Percentiles rank a stretch among this genome's conserved stretches.
Evolutionary conservation across 2,797 vertebrate species (phyloP).

Genomic region (Mus spretus): DNA sequence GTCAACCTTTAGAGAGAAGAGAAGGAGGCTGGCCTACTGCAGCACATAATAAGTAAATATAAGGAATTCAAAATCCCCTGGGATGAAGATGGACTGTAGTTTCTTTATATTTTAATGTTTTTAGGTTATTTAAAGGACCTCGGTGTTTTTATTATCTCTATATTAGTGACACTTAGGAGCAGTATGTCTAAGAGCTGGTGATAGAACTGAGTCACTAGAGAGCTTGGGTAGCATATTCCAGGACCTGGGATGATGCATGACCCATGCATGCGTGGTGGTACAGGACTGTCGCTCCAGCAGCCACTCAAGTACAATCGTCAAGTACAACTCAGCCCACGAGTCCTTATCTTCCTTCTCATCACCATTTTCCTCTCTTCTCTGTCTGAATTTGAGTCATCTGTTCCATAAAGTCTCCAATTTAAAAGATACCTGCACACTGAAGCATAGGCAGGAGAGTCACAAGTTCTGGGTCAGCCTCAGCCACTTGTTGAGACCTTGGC

Average conservation of each 20-base stretch:
- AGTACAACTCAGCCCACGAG: background rate
- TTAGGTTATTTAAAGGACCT: background rate
- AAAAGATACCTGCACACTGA: background rate
- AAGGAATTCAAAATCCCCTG: background rate
- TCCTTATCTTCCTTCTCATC: too few species aligned
- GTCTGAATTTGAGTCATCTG: background rate
- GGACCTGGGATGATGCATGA: background rate
- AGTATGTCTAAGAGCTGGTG: background rate
- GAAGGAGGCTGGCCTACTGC: background rate
- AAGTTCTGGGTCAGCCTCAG: background rate
- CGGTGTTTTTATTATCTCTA: background rate
- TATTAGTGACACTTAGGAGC: background rate
- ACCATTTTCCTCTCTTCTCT: background rate
- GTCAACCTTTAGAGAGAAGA: background rate
- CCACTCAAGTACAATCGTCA: background rate
- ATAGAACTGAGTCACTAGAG: background rate
- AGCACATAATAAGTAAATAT: constrained; percentile 7
- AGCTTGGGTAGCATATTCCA: background rate
- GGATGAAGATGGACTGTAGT: background rate
- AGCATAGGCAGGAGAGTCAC: background rate
- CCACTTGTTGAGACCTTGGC: background rate
- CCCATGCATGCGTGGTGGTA: background rate
- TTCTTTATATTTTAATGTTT: background rate
- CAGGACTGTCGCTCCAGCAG: background rate
- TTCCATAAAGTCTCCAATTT: background rate